Conservation (phyloP, 2,797 vertebrate species). For the Pampus argenteus region DNA sequence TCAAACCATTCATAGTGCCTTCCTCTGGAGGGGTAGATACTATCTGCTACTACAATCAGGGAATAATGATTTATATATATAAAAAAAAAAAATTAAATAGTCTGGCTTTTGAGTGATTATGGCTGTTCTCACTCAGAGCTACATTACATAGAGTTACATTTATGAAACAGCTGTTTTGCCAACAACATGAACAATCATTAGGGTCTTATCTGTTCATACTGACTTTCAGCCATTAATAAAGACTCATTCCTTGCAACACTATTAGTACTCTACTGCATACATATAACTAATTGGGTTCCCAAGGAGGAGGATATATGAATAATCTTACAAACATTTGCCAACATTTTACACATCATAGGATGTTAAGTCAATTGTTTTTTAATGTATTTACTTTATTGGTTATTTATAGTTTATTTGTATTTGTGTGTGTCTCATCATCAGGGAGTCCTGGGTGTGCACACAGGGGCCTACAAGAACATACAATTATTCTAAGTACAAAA, state of each 20-base stretch:
- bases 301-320: constrained; percentile 3
- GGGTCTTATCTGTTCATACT: constrained; percentile 25
- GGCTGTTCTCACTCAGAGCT: constrained; percentile 53
- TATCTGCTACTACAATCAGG: constrained; percentile 79
- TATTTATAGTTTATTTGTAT: constrained; percentile 12
- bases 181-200: constrained; percentile 32
- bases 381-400: constrained; percentile 3
- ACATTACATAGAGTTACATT: constrained; percentile 49
- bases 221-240: constrained; percentile 38
- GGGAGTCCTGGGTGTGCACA: background rate
- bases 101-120: constrained; percentile 78
- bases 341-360: background rate
- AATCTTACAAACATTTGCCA: constrained; percentile 6
- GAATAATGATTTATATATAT: constrained; percentile 59
- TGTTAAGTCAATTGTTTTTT: background rate
- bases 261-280: background rate
- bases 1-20: constrained; percentile 86
- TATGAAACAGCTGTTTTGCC: constrained; percentile 42
- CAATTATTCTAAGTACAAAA: background rate
- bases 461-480: background rate
- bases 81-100: constrained; percentile 33
- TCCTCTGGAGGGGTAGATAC: constrained; percentile 82
- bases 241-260: constrained; percentile 34
- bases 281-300: constrained; percentile 14
- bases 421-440: background rate